These are phyloP conservation scores for Sialia sialis DNA, from an alignment of 2,113 vertebrate species.

Conservation along the genomic window DNA sequence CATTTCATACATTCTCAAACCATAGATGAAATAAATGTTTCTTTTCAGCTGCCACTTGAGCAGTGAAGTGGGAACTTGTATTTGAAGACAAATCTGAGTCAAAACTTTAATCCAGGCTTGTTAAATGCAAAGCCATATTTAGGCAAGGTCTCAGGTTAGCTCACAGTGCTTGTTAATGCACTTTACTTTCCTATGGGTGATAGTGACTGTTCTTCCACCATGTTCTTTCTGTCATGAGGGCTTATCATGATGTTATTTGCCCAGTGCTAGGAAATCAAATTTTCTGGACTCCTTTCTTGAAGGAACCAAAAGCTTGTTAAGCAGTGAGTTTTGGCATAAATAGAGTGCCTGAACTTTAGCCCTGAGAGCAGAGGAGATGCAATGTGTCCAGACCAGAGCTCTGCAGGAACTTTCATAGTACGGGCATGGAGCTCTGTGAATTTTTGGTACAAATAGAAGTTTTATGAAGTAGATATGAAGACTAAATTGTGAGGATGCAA, in stretches of 20 bases:
- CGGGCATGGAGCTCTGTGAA: neutral
- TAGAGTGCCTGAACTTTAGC: neutral
- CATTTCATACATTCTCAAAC: neutral
- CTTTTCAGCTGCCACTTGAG: neutral
- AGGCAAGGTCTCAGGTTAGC: neutral
- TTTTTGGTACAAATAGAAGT: neutral
- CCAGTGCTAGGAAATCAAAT: neutral
- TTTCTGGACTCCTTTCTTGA: neutral
- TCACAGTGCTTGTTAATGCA: neutral
- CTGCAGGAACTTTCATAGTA: fast-evolving
- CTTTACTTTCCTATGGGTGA: neutral
- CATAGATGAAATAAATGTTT: neutral
- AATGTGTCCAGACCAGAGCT: neutral
- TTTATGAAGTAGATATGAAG: neutral
- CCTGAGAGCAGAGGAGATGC: neutral
- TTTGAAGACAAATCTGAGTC: neutral
- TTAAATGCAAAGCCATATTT: neutral
- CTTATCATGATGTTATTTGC: neutral
- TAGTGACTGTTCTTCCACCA: neutral
- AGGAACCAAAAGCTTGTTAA: neutral
- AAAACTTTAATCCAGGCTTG: neutral
- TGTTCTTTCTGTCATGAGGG: neutral
- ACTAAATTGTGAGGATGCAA: neutral
- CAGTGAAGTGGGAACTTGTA: neutral
- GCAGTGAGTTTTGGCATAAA: neutral